Evolutionary conservation across 53 echinoderm and acorn worm genomes (phyloP).

Genomic region (Patiria pectinifera): DNA sequence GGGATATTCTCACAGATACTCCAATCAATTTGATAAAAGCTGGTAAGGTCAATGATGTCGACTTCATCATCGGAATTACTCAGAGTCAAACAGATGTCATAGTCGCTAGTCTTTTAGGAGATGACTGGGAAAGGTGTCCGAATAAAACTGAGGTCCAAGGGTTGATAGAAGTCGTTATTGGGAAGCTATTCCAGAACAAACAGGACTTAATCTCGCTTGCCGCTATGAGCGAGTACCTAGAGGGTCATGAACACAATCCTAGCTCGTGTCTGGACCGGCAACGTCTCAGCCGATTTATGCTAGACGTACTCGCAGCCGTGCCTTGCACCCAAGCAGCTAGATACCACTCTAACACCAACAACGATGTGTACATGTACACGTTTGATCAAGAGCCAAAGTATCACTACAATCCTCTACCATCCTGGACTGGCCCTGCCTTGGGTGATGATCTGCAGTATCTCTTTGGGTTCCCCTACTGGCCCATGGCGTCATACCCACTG

Average conservation of each 20-base stretch:
- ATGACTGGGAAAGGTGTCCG: constrained; percentile 34
- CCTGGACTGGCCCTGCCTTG: constrained; percentile 59
- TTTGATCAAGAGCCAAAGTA: constrained; percentile 45
- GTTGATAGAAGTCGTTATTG: background rate
- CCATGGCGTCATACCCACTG: background rate
- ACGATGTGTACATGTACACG: constrained; percentile 34
- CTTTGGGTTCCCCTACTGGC: constrained; percentile 72
- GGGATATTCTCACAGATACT: constrained; percentile 17
- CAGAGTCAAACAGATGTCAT: background rate
- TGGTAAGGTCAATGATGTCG: background rate
- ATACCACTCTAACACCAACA: constrained; percentile 1
- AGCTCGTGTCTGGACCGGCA: constrained; percentile 23
- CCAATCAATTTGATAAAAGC: background rate
- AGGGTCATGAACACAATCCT: background rate
- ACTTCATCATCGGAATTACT: constrained; percentile 40
- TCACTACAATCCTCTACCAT: constrained; percentile 21
- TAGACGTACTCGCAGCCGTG: constrained; percentile 24
- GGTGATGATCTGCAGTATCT: constrained; percentile 73
- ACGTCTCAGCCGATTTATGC: constrained; percentile 22
- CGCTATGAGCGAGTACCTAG: constrained; percentile 34
- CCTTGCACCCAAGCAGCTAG: constrained; percentile 35
- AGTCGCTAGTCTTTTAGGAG: constrained; percentile 9
- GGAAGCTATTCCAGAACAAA: background rate
- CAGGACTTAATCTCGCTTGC: constrained; percentile 5
- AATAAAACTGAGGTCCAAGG: constrained; percentile 15